These are phyloP conservation scores for Onchidella celtica DNA, from an alignment of 2,888 invertebrate species.

Conservation along the genomic window DNA sequence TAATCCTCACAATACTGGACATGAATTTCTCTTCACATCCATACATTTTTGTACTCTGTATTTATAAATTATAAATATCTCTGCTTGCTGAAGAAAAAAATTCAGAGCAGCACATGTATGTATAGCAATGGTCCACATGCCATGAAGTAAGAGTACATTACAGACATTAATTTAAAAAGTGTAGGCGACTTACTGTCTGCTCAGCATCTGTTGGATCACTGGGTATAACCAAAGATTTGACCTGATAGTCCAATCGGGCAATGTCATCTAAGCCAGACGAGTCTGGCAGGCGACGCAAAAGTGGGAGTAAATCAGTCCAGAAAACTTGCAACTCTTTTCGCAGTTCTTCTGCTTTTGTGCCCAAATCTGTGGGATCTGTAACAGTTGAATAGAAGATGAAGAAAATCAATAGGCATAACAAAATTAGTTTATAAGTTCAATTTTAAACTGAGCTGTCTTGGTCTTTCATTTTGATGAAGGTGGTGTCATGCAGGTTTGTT, in stretches of 20 bases:
- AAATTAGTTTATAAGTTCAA: not conserved
- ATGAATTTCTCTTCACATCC: too few relatives aligned
- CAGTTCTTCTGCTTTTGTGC: constrained; percentile 58
- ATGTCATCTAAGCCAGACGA: constrained; percentile 72
- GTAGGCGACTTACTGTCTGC: constrained; percentile 76
- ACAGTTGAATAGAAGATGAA: constrained; percentile 56
- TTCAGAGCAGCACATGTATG: too few relatives aligned
- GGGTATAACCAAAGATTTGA: constrained; percentile 72
- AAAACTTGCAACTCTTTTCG: constrained; percentile 70
- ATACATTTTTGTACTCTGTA: too few relatives aligned
- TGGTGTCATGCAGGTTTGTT: not conserved
- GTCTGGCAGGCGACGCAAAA: constrained; percentile 71
- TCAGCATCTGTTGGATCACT: constrained; percentile 72
- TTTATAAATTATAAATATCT: too few relatives aligned
- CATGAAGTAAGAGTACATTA: too few relatives aligned
- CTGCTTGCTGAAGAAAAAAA: too few relatives aligned
- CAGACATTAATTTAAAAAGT: too few relatives aligned
- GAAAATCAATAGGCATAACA: not conserved
- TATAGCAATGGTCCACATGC: too few relatives aligned
- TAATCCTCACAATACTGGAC: too few relatives aligned
- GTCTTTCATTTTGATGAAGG: not conserved
- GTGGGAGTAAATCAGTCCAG: constrained; percentile 74
- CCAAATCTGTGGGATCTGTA: constrained; percentile 67
- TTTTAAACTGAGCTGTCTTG: not conserved
- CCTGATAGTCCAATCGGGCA: constrained; percentile 74